Percentiles rank a stretch among this genome's conserved stretches.
Evolutionary conservation across 2,113 vertebrate genomes (phyloP).

Genomic region (Ptilorrhoa leucosticta): DNA sequence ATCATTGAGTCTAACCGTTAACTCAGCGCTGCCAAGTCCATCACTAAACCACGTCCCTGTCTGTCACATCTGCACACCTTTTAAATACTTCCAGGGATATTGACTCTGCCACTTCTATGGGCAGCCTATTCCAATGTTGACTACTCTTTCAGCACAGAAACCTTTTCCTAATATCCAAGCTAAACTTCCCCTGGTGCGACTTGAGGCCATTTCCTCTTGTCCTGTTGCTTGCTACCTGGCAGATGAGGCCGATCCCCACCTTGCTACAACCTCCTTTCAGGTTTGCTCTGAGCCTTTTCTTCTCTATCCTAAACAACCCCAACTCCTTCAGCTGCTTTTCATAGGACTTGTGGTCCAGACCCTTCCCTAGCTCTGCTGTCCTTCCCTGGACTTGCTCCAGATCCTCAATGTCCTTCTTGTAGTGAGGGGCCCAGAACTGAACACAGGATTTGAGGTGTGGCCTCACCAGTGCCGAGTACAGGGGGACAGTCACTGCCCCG

Average conservation of each 20-base stretch:
- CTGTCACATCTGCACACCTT: background rate
- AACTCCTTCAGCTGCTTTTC: background rate
- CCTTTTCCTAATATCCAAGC: background rate
- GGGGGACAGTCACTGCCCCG: fast-evolving
- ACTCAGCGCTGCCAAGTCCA: background rate
- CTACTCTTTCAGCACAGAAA: background rate
- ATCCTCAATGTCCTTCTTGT: background rate
- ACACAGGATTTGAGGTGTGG: background rate
- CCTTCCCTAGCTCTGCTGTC: fast-evolving
- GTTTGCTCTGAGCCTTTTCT: background rate
- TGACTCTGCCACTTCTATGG: background rate
- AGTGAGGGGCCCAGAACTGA: background rate
- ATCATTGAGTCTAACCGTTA: fast-evolving
- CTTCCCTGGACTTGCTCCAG: background rate
- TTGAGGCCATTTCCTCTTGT: background rate
- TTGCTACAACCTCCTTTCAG: background rate
- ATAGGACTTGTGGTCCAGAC: background rate
- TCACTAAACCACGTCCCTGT: background rate
- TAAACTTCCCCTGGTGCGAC: fast-evolving
- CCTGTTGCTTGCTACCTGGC: background rate
- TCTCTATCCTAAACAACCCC: background rate
- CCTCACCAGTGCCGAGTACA: fast-evolving
- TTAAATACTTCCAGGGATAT: background rate
- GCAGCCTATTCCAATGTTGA: background rate
- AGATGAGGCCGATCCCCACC: background rate